Evolutionary conservation across 2,113 vertebrate species (phyloP).

Genomic region (Calyptomena viridis): DNA sequence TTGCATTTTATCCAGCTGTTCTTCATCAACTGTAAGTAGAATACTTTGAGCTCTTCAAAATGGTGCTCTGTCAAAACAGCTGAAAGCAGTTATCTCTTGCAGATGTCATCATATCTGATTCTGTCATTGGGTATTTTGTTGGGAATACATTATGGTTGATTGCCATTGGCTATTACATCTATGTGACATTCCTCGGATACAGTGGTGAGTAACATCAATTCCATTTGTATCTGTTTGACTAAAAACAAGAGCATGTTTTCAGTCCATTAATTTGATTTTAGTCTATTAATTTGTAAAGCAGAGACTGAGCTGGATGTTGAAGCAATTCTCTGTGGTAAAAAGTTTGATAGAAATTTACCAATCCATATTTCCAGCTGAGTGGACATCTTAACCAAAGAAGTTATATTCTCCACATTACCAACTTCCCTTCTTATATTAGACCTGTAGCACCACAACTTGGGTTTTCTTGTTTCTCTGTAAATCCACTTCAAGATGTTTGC

Average conservation of each 20-base stretch:
- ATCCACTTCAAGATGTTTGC: background rate
- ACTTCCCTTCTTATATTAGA: background rate
- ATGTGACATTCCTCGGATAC: slow-evolving; percentile 97
- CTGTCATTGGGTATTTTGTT: slow-evolving; percentile 79
- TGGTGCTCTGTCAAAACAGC: background rate
- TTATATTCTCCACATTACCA: background rate
- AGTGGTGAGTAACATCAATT: slow-evolving; percentile 80
- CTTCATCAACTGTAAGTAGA: slow-evolving; percentile 95
- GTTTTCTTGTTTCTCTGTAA: background rate
- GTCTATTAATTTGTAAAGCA: background rate
- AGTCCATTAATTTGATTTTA: background rate
- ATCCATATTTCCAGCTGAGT: background rate
- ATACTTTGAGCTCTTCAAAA: background rate
- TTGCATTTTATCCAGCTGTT: slow-evolving; percentile 96
- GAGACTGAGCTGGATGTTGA: background rate
- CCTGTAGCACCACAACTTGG: background rate
- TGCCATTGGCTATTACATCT: slow-evolving; percentile 94
- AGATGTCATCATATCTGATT: slow-evolving; percentile 89
- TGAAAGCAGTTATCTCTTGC: slow-evolving; percentile 59
- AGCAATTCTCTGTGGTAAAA: background rate
- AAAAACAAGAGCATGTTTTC: background rate
- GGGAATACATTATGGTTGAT: slow-evolving; percentile 94
- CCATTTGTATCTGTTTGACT: background rate
- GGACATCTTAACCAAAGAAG: background rate
- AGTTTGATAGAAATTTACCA: background rate